These are phyloP conservation scores for Prunella fulvescens DNA, from an alignment of 2,113 vertebrate genomes.

Conservation along the genomic window DNA sequence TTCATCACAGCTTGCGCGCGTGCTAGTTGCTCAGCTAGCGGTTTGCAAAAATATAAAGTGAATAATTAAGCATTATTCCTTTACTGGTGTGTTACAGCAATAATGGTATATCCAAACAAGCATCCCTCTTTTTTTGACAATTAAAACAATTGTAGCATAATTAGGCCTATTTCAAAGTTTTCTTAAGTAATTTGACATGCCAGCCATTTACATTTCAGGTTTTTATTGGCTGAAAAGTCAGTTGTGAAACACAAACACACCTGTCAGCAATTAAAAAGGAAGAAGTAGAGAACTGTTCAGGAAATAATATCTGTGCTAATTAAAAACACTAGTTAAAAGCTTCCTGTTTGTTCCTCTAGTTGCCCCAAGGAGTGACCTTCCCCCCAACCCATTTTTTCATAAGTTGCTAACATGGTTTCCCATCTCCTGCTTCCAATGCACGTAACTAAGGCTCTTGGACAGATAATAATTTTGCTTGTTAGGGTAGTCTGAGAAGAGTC, in stretches of 20 bases:
- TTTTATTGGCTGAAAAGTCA: slow-evolving; percentile 83
- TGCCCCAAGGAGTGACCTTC: slow-evolving; percentile 80
- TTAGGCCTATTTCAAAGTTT: slow-evolving; percentile 82
- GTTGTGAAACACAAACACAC: slow-evolving; percentile 86
- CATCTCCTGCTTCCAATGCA: neutral
- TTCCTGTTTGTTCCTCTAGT: slow-evolving; percentile 89
- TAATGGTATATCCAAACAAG: slow-evolving; percentile 36
- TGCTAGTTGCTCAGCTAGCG: neutral
- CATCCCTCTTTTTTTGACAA: slow-evolving; percentile 29
- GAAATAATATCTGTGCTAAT: slow-evolving; percentile 98
- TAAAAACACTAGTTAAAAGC: slow-evolving; percentile 98
- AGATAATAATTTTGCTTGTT: neutral
- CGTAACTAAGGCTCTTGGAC: neutral
- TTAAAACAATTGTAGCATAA: slow-evolving; percentile 74
- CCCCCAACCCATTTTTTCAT: slow-evolving; percentile 61
- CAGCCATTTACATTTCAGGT: slow-evolving; percentile 75
- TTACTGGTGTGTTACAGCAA: slow-evolving; percentile 6
- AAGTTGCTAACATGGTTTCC: slow-evolving; percentile 44
- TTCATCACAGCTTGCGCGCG: slow-evolving; percentile 12
- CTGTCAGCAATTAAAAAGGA: slow-evolving; percentile 96
- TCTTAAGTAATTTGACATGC: slow-evolving; percentile 81
- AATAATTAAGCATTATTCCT: slow-evolving; percentile 1
- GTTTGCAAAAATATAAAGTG: neutral
- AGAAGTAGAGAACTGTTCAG: slow-evolving; percentile 87
- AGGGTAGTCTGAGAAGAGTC: neutral